Evolutionary conservation across 2,888 invertebrate species (phyloP), one percentile per base, ranked within the genome.

Genomic region (Teleogryllus oceanicus): DNA sequence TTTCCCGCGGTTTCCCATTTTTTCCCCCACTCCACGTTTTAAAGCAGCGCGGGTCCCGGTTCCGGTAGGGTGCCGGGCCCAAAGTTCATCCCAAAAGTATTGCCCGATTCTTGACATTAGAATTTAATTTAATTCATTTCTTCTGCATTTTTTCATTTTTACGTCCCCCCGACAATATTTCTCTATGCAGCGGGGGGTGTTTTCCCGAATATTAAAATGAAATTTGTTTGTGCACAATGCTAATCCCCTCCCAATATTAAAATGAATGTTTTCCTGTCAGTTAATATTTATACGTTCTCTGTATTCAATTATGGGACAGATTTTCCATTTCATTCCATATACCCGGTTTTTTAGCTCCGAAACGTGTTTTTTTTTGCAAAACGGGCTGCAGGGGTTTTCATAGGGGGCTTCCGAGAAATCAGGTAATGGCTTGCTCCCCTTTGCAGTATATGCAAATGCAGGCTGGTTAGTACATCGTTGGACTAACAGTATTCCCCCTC

Each of bases 181-280:
- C 18, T 62, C 62, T 62, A 62, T 62, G 62, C 62, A 18, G 62
- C 18, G 16, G 18, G 0, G 62, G 62, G 13, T 62, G 62, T 62
- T 62, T 62, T 3, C 62, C 62, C 16, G 62, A 62, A 62, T 62
- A 62, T 62, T 62, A 16, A 62, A 62, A 62, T 18, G 62, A 62
- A 16, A 62, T 62, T 62, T 62, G 62, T 62, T 62, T 62, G 62
- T 62, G 62, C 62, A 18, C 62, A 62, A 62, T 62, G 62, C 62
- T 62, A 62, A 62, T 62, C n/a, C 62, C 18, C 2, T 62, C 62
- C 62, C 18, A 62, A 62, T 62, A 62, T 62, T 62, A 62, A 62
- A 62, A 62, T 62, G 62, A 62, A 62, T 62, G 62, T 62, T 62
- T 62, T 62, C 62, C 62, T 62, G 62, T 62, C 62, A 62, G 62